These are phyloP conservation scores for Beaufortia kweichowensis DNA, from an alignment of 2,113 vertebrate species.

Conservation along the genomic window DNA sequence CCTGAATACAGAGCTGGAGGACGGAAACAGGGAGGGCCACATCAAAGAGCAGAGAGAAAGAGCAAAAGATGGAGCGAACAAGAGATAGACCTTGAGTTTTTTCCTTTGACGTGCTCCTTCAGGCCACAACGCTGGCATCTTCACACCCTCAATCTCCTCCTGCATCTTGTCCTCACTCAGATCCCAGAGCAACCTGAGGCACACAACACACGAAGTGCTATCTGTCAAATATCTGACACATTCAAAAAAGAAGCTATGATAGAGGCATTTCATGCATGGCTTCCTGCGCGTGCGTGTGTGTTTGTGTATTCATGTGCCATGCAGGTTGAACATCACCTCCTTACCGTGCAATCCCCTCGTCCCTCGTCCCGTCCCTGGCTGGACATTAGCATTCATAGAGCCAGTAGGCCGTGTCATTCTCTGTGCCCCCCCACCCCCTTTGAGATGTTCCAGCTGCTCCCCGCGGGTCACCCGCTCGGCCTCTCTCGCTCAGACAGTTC, in stretches of 20 bases:
- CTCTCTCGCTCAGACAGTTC: slow-evolving; percentile 66
- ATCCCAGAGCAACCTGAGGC: slow-evolving; percentile 29
- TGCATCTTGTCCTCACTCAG: slow-evolving; percentile 39
- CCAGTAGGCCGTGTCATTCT: slow-evolving; percentile 70
- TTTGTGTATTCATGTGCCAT: slow-evolving; percentile 50
- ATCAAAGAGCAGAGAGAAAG: slow-evolving; percentile 45
- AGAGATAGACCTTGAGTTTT: slow-evolving; percentile 7
- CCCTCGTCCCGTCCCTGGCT: slow-evolving; percentile 47
- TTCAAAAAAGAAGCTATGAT: slow-evolving; percentile 37
- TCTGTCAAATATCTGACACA: slow-evolving; percentile 62
- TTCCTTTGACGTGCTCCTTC: slow-evolving; percentile 20
- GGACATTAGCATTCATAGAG: slow-evolving; percentile 79
- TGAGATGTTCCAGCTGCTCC: slow-evolving; percentile 58
- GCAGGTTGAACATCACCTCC: slow-evolving; percentile 24
- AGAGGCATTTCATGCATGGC: slow-evolving; percentile 21
- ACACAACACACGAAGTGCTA: slow-evolving; percentile 42
- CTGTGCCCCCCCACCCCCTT: slow-evolving; percentile 28
- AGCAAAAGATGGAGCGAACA: slow-evolving; percentile 1
- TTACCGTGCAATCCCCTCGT: slow-evolving; percentile 13
- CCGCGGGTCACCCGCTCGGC: slow-evolving; percentile 58
- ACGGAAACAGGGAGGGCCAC: slow-evolving; percentile 22
- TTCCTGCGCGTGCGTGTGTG: slow-evolving; percentile 28
- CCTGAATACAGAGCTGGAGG: slow-evolving; percentile 64
- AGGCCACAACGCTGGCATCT: slow-evolving; percentile 28
- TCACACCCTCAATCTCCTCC: slow-evolving; percentile 40